These are phyloP conservation scores for Halyomorpha halys DNA, from an alignment of 1,140 invertebrate species.

Conservation along the genomic window DNA sequence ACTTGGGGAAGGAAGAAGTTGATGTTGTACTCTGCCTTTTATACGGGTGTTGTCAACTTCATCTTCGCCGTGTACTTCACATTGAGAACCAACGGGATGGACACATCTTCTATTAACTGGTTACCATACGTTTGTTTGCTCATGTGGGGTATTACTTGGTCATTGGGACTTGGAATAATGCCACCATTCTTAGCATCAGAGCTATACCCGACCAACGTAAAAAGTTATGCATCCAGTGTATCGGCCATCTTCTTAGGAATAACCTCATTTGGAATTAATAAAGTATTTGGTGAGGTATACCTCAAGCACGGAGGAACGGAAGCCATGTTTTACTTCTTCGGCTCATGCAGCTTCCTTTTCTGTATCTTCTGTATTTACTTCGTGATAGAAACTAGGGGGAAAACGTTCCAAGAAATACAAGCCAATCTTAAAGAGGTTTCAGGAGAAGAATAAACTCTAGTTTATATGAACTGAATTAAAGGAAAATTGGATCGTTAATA, in stretches of 20 bases:
- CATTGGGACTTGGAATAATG: constrained; percentile 31
- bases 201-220: constrained; percentile 33
- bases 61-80: constrained; percentile 32
- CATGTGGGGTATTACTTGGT: constrained; percentile 29
- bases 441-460: no score
- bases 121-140: constrained; percentile 29
- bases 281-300: no score
- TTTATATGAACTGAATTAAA: no score
- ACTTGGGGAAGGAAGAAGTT: constrained; percentile 41
- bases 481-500: no score
- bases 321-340: no score
- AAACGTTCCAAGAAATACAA: no score
- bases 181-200: constrained; percentile 32
- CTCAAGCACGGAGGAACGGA: no score
- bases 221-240: constrained; percentile 31
- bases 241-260: constrained; percentile 29
- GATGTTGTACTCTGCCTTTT: constrained; percentile 34
- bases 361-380: no score
- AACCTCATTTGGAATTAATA: constrained; percentile 30
- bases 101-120: constrained; percentile 26
- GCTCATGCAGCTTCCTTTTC: no score
- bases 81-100: constrained; percentile 8
- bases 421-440: no score
- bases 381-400: no score
- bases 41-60: constrained; percentile 24